Evolutionary conservation across 2,888 invertebrate species (phyloP).

Genomic region (Pantelozetes paolii): DNA sequence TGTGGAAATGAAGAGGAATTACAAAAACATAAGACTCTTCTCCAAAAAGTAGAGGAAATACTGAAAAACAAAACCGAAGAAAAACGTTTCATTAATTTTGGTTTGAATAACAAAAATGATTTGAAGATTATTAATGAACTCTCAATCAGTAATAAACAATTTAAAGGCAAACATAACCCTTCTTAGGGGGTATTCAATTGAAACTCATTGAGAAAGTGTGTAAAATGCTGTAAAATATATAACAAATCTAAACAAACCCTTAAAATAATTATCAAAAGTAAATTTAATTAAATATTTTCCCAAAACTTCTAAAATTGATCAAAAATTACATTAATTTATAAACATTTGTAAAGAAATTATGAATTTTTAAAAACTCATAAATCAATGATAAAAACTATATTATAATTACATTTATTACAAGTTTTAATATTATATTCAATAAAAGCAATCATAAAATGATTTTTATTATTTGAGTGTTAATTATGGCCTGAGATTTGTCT

Average conservation of each 20-base stretch:
- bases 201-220: too few relatives aligned
- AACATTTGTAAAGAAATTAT: too few relatives aligned
- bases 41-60: neutral
- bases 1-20: conserved; percentile 18
- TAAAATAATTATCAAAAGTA: too few relatives aligned
- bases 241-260: too few relatives aligned
- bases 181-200: too few relatives aligned
- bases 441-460: neutral
- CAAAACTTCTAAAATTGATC: too few relatives aligned
- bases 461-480: neutral
- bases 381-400: neutral
- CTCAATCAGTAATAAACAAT: neutral
- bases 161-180: neutral
- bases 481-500: too few relatives aligned
- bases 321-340: too few relatives aligned
- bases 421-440: neutral
- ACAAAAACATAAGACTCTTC: neutral
- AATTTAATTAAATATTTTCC: too few relatives aligned
- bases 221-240: too few relatives aligned
- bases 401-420: neutral
- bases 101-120: neutral
- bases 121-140: conserved; percentile 13
- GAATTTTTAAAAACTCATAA: neutral
- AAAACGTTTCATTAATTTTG: neutral
- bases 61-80: conserved; percentile 14